These are phyloP conservation scores for Synchiropus splendidus DNA, from an alignment of 2,113 vertebrate genomes.

Conservation along the genomic window DNA sequence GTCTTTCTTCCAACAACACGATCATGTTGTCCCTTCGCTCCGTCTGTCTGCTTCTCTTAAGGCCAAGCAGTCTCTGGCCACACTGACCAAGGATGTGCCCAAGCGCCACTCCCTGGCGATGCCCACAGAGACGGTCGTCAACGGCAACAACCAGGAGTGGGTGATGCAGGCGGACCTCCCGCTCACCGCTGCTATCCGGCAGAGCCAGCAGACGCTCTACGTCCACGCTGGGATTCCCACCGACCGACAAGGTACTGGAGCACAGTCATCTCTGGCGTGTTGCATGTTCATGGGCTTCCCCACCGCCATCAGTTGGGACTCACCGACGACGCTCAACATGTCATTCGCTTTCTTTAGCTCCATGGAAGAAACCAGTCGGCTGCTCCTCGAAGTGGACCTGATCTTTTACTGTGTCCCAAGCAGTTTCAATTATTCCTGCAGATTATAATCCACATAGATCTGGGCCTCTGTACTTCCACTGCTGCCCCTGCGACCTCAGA, in stretches of 20 bases:
- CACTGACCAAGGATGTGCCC: slow-evolving; percentile 94
- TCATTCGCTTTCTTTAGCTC: slow-evolving; percentile 25
- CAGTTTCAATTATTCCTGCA: too few relatives aligned
- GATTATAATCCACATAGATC: too few relatives aligned
- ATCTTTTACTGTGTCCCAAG: too few relatives aligned
- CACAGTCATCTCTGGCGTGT: slow-evolving; percentile 7
- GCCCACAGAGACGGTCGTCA: slow-evolving; percentile 90
- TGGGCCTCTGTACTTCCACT: too few relatives aligned
- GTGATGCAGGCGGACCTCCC: slow-evolving; percentile 95
- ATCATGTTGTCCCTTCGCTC: too few relatives aligned
- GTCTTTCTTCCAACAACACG: too few relatives aligned
- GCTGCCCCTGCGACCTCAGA: too few relatives aligned
- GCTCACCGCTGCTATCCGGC: slow-evolving; percentile 91
- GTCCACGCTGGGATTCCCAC: slow-evolving; percentile 79
- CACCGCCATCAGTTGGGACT: too few relatives aligned
- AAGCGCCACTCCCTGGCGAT: slow-evolving; percentile 94
- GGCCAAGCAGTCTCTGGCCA: slow-evolving; percentile 97
- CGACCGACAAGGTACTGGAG: slow-evolving; percentile 83
- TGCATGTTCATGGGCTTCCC: too few relatives aligned
- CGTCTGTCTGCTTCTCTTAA: slow-evolving; percentile 41
- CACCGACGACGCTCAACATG: slow-evolving; percentile 18
- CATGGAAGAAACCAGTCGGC: too few relatives aligned
- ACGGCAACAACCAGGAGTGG: slow-evolving; percentile 99
- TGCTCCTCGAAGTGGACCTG: too few relatives aligned
- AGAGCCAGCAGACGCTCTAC: slow-evolving; percentile 97